phyloP scores from a whole-genome alignment of 2,113 vertebrate genomes.

The Muntiacus muntjak region DNA sequence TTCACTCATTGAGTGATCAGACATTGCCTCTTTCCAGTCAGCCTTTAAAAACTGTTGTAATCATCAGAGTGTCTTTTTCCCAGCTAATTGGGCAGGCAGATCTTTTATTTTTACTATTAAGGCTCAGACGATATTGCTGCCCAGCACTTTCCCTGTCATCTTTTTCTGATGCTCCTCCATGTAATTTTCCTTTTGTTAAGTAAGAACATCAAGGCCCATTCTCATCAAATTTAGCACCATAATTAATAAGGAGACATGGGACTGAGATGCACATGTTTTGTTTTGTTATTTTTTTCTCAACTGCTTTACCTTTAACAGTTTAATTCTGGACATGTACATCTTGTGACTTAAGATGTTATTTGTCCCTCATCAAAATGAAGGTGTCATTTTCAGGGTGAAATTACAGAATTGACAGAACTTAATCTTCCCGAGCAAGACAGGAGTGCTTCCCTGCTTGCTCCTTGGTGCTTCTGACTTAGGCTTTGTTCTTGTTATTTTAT shows the following conservation, averaged over 20 bases:
- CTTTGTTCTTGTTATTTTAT: constrained; percentile 31
- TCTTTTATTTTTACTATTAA: background rate
- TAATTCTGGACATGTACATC: constrained; percentile 54
- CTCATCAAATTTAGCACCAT: background rate
- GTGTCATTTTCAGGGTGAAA: constrained; percentile 59
- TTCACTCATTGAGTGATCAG: background rate
- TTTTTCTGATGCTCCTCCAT: background rate
- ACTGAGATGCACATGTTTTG: background rate
- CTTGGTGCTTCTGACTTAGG: background rate
- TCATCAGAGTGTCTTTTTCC: background rate
- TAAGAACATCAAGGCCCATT: background rate
- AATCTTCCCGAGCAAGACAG: constrained; percentile 37
- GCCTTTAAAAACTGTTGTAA: background rate
- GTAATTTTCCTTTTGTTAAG: background rate
- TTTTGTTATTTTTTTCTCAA: constrained; percentile 23
- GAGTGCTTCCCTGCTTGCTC: constrained; percentile 17
- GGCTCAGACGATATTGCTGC: background rate
- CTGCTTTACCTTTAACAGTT: constrained; percentile 52
- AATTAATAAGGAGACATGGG: background rate
- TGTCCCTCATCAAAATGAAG: constrained; percentile 74
- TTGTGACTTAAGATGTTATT: constrained; percentile 69
- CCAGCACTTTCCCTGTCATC: background rate
- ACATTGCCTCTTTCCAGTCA: background rate
- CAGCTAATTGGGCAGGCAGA: background rate
- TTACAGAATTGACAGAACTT: constrained; percentile 66